Evolutionary conservation across 2,797 vertebrate species (phyloP).

Genomic region (Agapornis canus): DNA sequence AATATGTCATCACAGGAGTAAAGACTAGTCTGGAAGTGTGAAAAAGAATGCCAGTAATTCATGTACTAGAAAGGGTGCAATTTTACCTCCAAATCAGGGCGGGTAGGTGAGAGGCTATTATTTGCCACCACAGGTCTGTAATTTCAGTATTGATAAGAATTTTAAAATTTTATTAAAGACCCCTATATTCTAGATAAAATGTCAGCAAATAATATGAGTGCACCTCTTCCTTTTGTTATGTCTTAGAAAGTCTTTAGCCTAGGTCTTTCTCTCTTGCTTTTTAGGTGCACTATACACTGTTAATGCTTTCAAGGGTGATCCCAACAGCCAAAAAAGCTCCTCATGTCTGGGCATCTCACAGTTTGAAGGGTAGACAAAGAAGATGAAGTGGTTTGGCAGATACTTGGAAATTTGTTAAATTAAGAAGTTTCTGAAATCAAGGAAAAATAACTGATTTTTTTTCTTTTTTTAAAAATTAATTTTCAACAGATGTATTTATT

Average conservation of each 20-base stretch:
- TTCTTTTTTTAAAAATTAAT: not conserved
- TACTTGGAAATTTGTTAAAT: not conserved
- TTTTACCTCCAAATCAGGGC: not conserved
- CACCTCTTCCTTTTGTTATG: not conserved
- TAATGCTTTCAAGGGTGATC: not conserved
- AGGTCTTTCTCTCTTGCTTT: not conserved
- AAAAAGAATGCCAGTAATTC: not conserved
- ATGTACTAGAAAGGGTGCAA: not conserved
- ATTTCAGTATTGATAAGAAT: not conserved
- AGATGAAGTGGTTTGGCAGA: not conserved
- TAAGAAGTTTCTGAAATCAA: not conserved
- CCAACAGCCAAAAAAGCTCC: not conserved
- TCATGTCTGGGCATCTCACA: not conserved
- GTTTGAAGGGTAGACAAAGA: not conserved
- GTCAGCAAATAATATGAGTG: not conserved
- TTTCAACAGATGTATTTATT: not conserved
- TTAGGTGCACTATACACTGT: not conserved
- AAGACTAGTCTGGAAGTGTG: not conserved
- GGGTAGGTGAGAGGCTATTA: not conserved
- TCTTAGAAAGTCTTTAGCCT: not conserved
- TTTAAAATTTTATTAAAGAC: not conserved
- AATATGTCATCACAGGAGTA: not conserved
- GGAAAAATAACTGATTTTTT: not conserved
- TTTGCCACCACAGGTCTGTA: not conserved
- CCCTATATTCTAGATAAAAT: not conserved